Evolutionary conservation across 92 coral and sea anemone genomes (phyloP).

Genomic region (Actinostola sp.): DNA sequence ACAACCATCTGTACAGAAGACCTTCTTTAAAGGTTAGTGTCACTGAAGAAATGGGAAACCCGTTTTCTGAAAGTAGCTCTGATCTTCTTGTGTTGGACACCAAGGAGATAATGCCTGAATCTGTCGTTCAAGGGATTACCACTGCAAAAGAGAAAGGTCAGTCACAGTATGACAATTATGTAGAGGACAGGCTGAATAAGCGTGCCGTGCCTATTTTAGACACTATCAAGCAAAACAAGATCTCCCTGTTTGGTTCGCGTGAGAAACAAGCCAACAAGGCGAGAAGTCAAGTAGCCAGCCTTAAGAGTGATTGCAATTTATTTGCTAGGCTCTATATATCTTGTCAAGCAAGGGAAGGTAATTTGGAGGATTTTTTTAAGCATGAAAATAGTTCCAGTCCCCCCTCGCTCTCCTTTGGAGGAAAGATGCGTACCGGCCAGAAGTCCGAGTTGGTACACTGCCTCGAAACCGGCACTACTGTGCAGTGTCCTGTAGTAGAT

Average conservation of each 20-base stretch:
- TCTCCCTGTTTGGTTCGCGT: constrained; percentile 39
- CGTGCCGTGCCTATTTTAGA: constrained; percentile 32
- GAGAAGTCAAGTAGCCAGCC: not conserved
- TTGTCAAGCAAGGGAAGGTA: constrained; percentile 56
- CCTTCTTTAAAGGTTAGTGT: constrained; percentile 26
- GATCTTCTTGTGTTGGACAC: constrained; percentile 45
- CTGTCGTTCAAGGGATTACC: constrained; percentile 28
- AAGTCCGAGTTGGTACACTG: constrained; percentile 31
- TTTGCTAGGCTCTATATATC: constrained; percentile 42
- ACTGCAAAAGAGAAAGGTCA: constrained; percentile 35
- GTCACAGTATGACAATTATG: constrained; percentile 33
- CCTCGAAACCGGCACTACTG: constrained; percentile 13
- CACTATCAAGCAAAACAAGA: constrained; percentile 34
- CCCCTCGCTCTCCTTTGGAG: constrained; percentile 25
- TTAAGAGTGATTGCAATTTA: constrained; percentile 26
- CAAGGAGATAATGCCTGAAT: constrained; percentile 44
- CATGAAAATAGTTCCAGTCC: constrained; percentile 55
- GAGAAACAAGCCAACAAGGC: constrained; percentile 4
- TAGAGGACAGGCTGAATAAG: constrained; percentile 44
- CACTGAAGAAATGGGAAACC: constrained; percentile 49
- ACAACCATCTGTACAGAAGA: constrained; percentile 27
- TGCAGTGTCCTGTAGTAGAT: constrained; percentile 44
- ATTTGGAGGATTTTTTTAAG: constrained; percentile 45
- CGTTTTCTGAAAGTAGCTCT: constrained; percentile 46
- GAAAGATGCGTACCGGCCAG: constrained; percentile 45